Evolutionary conservation across 2,888 invertebrate genomes (phyloP).

Genomic region (Drosophila colorata): DNA sequence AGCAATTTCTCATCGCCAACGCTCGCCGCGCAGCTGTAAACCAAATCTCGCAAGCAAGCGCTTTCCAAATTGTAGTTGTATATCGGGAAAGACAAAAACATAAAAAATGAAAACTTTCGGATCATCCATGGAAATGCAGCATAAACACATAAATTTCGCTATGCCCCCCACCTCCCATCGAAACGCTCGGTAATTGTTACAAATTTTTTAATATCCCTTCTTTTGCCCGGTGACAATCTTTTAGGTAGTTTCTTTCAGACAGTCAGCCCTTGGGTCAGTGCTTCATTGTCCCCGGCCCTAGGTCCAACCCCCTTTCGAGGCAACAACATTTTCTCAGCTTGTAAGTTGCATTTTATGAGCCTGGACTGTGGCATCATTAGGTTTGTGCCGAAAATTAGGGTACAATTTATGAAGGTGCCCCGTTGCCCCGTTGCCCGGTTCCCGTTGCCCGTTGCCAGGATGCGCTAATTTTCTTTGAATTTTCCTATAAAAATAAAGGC

Average conservation of each 20-base stretch:
- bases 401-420: constrained; percentile 70
- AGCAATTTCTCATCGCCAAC: constrained; percentile 64
- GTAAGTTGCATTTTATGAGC: constrained; percentile 76
- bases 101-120: constrained; percentile 22
- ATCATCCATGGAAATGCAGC: constrained; percentile 36
- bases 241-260: constrained; percentile 21
- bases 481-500: constrained; percentile 50
- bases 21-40: constrained; percentile 41
- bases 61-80: constrained; percentile 43
- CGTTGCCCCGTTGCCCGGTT: no score
- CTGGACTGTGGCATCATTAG: constrained; percentile 76
- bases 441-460: constrained; percentile 48
- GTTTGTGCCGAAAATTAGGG: constrained; percentile 70
- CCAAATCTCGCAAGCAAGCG: constrained; percentile 21
- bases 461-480: constrained; percentile 77
- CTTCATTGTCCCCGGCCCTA: constrained; percentile 46
- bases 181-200: constrained; percentile 59
- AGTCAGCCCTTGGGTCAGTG: constrained; percentile 60
- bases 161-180: constrained; percentile 36
- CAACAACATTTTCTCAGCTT: constrained; percentile 74
- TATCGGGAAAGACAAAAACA: not conserved
- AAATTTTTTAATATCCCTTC: constrained; percentile 61
- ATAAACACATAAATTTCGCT: constrained; percentile 72
- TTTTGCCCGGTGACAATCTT: constrained; percentile 30
- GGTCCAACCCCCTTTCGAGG: constrained; percentile 34